phyloP scores from a whole-genome alignment of 2,113 vertebrate genomes.

The Ictalurus furcatus region DNA sequence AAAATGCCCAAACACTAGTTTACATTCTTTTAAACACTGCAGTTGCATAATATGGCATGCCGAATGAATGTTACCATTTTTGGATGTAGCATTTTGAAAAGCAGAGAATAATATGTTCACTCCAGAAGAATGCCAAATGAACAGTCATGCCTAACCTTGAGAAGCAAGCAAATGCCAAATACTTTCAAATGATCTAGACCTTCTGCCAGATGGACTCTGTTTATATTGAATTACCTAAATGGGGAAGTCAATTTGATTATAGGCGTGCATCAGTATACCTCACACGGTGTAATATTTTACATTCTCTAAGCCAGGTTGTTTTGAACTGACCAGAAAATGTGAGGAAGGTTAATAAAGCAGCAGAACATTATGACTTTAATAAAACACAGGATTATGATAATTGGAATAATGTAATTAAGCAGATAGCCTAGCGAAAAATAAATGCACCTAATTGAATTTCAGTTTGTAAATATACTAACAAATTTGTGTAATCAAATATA shows the following conservation, averaged over 20 bases:
- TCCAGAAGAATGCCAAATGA: background rate
- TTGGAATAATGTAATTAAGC: background rate
- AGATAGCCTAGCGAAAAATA: background rate
- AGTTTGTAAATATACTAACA: background rate
- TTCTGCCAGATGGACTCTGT: conserved; percentile 19
- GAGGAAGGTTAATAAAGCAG: background rate
- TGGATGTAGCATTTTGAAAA: conserved; percentile 11
- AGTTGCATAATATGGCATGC: background rate
- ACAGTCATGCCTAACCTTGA: background rate
- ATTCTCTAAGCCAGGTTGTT: background rate
- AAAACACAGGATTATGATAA: background rate
- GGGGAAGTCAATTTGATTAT: conserved; percentile 29
- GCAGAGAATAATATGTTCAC: background rate
- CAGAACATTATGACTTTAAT: background rate
- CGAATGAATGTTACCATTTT: conserved; percentile 14
- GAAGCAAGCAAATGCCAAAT: conserved; percentile 9
- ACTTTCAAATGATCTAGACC: background rate
- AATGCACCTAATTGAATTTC: background rate
- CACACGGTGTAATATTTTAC: background rate
- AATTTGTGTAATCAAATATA: background rate
- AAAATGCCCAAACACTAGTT: background rate
- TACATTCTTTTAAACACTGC: background rate
- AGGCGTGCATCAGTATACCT: conserved; percentile 9
- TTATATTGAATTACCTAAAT: conserved; percentile 30
- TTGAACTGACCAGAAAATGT: background rate